phyloP scores from a whole-genome alignment of 2,797 vertebrate species.

The Coluber constrictor region DNA sequence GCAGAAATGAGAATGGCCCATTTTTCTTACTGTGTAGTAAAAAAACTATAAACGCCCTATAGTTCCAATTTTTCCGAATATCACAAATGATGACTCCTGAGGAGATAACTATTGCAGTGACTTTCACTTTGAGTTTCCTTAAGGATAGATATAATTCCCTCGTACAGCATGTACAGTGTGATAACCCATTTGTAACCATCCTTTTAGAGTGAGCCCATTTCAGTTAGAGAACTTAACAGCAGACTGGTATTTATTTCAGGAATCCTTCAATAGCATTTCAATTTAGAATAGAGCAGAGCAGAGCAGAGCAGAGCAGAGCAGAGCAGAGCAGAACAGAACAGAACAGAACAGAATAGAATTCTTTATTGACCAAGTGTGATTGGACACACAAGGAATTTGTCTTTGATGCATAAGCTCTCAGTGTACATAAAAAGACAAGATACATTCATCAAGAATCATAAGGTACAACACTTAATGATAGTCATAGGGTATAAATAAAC shows the following conservation, averaged over 20 bases:
- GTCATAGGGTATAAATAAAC: too few species aligned
- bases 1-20: constrained; percentile 14
- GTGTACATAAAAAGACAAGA: too few species aligned
- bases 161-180: background rate
- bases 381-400: too few species aligned
- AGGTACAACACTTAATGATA: too few species aligned
- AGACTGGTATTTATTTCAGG: background rate
- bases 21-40: constrained; percentile 15
- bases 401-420: too few species aligned
- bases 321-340: too few species aligned
- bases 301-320: too few species aligned
- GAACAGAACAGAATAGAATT: too few species aligned
- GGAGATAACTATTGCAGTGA: constrained; percentile 11
- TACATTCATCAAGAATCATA: too few species aligned
- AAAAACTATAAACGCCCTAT: background rate
- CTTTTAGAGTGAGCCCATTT: background rate
- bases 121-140: constrained; percentile 7
- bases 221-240: background rate
- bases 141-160: constrained; percentile 6
- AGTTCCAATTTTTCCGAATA: constrained; percentile 3
- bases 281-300: background rate
- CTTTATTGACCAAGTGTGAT: too few species aligned
- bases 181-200: background rate
- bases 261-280: background rate
- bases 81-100: background rate